phyloP scores from a whole-genome alignment of 2,888 invertebrate genomes.

The Zygothrica quintamaculata region DNA sequence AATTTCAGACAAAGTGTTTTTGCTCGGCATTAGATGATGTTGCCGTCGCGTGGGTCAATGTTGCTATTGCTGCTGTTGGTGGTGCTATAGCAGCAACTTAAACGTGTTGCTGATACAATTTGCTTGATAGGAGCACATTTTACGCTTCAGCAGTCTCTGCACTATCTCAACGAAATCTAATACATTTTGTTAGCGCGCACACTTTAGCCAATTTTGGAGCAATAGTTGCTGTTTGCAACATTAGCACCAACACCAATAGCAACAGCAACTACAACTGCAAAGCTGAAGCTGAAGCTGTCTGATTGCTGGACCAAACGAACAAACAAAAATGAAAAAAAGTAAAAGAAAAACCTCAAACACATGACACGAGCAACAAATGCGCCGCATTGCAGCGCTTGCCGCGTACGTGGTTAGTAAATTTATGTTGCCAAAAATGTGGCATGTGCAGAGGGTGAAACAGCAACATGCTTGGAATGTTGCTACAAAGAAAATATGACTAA shows the following conservation, averaged over 20 bases:
- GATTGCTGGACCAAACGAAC: slow-evolving; percentile 25
- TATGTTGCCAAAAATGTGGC: slow-evolving; percentile 65
- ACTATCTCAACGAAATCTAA: slow-evolving; percentile 75
- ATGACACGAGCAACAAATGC: slow-evolving; percentile 65
- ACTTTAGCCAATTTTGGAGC: slow-evolving; percentile 58
- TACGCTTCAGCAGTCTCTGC: slow-evolving; percentile 64
- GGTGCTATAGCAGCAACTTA: slow-evolving; percentile 39
- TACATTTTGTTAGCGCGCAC: slow-evolving; percentile 70
- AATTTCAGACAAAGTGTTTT: slow-evolving; percentile 80
- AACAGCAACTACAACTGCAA: slow-evolving; percentile 20
- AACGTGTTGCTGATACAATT: slow-evolving; percentile 79
- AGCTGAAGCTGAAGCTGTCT: slow-evolving; percentile 26
- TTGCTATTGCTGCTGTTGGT: slow-evolving; percentile 32
- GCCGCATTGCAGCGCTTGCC: slow-evolving; percentile 62
- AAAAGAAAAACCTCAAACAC: slow-evolving; percentile 48
- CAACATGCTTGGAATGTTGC: too few relatives aligned
- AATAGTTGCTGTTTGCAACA: slow-evolving; percentile 31
- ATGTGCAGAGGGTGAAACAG: slow-evolving; percentile 29
- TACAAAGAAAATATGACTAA: too few relatives aligned
- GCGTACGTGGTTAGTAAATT: slow-evolving; percentile 77
- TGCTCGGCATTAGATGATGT: slow-evolving; percentile 73
- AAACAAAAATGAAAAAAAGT: too few relatives aligned
- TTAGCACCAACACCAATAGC: slow-evolving; percentile 10
- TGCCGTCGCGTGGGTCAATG: slow-evolving; percentile 71
- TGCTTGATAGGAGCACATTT: slow-evolving; percentile 75